These are phyloP conservation scores for Rattus rattus DNA, from an alignment of 2,113 vertebrate genomes.

Conservation along the genomic window DNA sequence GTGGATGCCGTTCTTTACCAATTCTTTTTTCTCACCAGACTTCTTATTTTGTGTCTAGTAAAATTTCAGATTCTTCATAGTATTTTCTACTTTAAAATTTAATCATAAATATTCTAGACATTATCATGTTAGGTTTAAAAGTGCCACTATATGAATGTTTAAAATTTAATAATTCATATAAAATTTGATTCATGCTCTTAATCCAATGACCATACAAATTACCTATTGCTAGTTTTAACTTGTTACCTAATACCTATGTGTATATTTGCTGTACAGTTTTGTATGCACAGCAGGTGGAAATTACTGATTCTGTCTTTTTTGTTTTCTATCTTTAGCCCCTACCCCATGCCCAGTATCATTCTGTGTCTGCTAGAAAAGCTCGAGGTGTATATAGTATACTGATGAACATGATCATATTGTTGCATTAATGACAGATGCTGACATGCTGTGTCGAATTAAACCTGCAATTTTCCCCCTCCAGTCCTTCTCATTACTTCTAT, in stretches of 20 bases:
- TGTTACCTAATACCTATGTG: background rate
- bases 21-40: background rate
- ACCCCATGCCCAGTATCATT: background rate
- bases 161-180: constrained; percentile 14
- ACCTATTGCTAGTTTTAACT: constrained; percentile 19
- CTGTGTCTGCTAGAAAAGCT: constrained; percentile 21
- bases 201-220: background rate
- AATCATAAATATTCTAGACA: constrained; percentile 1
- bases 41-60: background rate
- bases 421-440: constrained; percentile 72
- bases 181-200: constrained; percentile 35
- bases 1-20: constrained; percentile 19
- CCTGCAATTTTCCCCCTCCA: constrained; percentile 45
- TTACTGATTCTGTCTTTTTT: background rate
- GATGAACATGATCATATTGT: constrained; percentile 62
- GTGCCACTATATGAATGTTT: constrained; percentile 33
- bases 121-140: constrained; percentile 27
- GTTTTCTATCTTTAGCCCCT: background rate
- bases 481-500: constrained; percentile 72
- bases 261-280: constrained; percentile 23
- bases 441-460: constrained; percentile 75
- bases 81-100: constrained; percentile 46
- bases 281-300: background rate
- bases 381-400: constrained; percentile 21
- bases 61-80: background rate